Evolutionary conservation across 2,888 invertebrate genomes (phyloP).

Genomic region (Blastobasis lacticolella): DNA sequence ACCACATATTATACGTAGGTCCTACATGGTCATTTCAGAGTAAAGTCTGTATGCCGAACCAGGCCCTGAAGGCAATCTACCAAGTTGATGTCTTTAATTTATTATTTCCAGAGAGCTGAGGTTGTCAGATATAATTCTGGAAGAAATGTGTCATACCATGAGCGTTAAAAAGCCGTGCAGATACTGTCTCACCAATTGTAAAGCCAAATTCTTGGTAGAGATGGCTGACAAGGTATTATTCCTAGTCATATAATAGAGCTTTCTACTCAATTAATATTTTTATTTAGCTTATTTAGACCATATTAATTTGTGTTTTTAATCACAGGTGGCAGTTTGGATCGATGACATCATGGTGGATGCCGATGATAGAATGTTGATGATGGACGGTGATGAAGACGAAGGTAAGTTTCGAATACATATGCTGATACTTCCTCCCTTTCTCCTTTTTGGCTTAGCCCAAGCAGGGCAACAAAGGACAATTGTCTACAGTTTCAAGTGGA

Average conservation of each 20-base stretch:
- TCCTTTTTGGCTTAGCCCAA: neutral
- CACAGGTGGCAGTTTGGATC: constrained; percentile 60
- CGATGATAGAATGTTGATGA: constrained; percentile 65
- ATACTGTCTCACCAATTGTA: constrained; percentile 29
- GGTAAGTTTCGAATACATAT: constrained; percentile 33
- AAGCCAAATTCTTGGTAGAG: constrained; percentile 57
- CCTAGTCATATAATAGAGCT: neutral
- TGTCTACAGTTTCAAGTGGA: constrained; percentile 30
- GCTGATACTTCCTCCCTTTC: neutral
- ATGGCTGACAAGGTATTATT: constrained; percentile 56
- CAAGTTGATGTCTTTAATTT: neutral
- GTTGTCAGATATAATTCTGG: constrained; percentile 51
- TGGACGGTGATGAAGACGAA: constrained; percentile 65
- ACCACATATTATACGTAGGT: too few relatives aligned
- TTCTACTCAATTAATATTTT: neutral
- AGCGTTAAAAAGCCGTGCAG: constrained; percentile 43
- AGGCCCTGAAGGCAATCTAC: too few relatives aligned
- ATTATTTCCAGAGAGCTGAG: constrained; percentile 47
- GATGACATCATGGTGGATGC: constrained; percentile 60
- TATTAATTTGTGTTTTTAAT: neutral
- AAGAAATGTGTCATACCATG: constrained; percentile 46
- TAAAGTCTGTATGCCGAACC: too few relatives aligned
- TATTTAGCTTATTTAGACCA: neutral
- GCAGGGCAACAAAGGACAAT: constrained; percentile 23
- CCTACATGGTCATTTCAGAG: too few relatives aligned